These are phyloP conservation scores for Paraescarpia echinospica DNA, from an alignment of 1,140 invertebrate genomes.

Conservation along the genomic window DNA sequence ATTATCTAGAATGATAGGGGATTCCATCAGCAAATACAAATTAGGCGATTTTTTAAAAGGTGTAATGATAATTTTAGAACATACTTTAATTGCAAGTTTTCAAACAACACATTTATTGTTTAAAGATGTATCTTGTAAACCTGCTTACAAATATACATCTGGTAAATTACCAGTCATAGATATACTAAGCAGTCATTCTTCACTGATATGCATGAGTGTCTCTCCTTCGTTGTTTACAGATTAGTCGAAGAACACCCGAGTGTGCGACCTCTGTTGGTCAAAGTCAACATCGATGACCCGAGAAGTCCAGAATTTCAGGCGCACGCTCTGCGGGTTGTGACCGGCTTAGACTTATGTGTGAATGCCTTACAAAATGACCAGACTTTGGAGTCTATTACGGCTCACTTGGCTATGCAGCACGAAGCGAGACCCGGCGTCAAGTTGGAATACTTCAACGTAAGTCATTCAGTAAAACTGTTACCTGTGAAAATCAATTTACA, in stretches of 20 bases:
- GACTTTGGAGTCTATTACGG: not conserved
- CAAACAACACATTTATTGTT: too few relatives aligned
- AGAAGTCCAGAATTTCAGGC: slow-evolving; percentile 20
- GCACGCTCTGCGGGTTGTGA: slow-evolving; percentile 24
- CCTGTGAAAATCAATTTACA: too few relatives aligned
- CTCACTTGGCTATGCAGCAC: slow-evolving; percentile 22
- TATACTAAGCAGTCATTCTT: too few relatives aligned
- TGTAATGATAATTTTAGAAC: too few relatives aligned
- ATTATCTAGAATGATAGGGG: too few relatives aligned
- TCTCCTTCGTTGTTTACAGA: not conserved
- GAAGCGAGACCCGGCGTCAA: slow-evolving; percentile 20
- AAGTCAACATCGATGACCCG: slow-evolving; percentile 21
- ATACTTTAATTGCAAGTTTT: too few relatives aligned
- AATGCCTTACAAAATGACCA: slow-evolving; percentile 12
- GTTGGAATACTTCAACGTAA: slow-evolving; percentile 22
- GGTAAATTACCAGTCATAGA: too few relatives aligned
- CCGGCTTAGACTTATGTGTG: slow-evolving; percentile 24
- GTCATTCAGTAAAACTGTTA: not conserved
- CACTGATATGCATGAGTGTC: not conserved
- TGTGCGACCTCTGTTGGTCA: slow-evolving; percentile 8
- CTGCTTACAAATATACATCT: too few relatives aligned
- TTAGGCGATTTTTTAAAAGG: too few relatives aligned
- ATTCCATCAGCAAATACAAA: too few relatives aligned
- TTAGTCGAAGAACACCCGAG: slow-evolving; percentile 17
- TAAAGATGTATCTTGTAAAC: too few relatives aligned